phyloP scores from a whole-genome alignment of 2,888 invertebrate genomes.

The Crocallis elinguaria region DNA sequence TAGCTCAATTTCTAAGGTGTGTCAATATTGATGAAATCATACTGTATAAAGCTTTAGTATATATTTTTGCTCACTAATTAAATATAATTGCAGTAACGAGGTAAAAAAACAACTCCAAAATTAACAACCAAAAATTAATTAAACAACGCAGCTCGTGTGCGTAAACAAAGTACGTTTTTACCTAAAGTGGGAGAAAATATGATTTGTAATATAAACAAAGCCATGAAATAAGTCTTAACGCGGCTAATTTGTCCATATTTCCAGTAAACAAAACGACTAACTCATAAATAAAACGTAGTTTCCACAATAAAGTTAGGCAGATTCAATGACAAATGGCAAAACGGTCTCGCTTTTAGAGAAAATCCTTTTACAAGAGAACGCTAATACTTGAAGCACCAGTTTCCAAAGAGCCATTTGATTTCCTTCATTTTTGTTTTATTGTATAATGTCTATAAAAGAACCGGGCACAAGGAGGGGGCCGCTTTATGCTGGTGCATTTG shows the following conservation, averaged over 20 bases:
- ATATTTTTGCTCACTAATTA: too few relatives aligned
- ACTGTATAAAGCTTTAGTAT: too few relatives aligned
- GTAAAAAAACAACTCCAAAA: too few relatives aligned
- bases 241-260: background rate
- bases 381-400: conserved; percentile 55
- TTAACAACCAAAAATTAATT: too few relatives aligned
- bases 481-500: conserved; percentile 52
- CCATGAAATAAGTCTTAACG: background rate
- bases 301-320: conserved; percentile 43
- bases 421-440: conserved; percentile 45
- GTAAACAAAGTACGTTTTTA: too few relatives aligned
- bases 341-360: conserved; percentile 55
- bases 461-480: conserved; percentile 46
- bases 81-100: too few relatives aligned
- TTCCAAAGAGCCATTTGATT: conserved; percentile 49
- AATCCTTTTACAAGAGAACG: conserved; percentile 58
- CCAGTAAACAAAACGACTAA: conserved; percentile 12
- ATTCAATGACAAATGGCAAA: conserved; percentile 55
- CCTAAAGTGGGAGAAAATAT: background rate
- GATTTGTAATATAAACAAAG: background rate
- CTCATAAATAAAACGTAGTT: conserved; percentile 25
- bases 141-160: too few relatives aligned
- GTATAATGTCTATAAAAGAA: conserved; percentile 42
- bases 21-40: too few relatives aligned
- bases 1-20: too few relatives aligned